Percentiles rank a stretch among this genome's conserved stretches.
Evolutionary conservation across 1,140 invertebrate genomes (phyloP).

Genomic region (Steinernema feltiae): DNA sequence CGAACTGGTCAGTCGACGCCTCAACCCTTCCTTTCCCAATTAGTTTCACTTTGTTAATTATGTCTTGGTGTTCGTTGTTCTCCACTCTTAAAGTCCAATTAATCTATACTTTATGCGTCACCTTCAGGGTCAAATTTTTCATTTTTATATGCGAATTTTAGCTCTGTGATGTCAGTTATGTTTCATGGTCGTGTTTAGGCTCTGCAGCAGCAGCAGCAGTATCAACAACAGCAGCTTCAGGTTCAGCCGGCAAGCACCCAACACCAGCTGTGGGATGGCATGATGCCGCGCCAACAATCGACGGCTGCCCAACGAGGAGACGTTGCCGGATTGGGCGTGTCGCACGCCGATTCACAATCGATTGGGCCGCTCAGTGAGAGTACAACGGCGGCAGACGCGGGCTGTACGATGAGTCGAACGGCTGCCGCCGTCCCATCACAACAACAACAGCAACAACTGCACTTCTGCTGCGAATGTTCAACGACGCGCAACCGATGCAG

Average conservation of each 20-base stretch:
- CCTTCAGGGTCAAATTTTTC: not conserved
- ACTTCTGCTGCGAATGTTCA: constrained; percentile 46
- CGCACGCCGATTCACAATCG: constrained; percentile 13
- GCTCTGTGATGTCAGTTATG: too few species aligned
- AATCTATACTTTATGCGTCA: not conserved
- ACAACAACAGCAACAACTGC: constrained; percentile 14
- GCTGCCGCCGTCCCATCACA: constrained; percentile 13
- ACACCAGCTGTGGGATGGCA: constrained; percentile 10
- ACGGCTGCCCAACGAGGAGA: not conserved
- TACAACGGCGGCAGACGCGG: constrained; percentile 14
- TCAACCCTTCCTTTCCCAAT: not conserved
- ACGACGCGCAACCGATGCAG: constrained; percentile 45
- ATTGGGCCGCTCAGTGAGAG: constrained; percentile 9
- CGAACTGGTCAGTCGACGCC: not conserved
- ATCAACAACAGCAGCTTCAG: not conserved
- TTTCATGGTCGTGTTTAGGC: not conserved
- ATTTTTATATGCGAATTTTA: too few species aligned
- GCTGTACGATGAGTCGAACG: constrained; percentile 11
- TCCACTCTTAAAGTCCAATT: not conserved
- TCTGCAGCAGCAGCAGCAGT: not conserved
- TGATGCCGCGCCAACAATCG: constrained; percentile 10
- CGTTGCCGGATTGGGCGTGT: constrained; percentile 12
- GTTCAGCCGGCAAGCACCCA: not conserved
- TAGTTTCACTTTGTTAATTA: not conserved
- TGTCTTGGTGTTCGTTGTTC: not conserved